Percentiles rank a stretch among this genome's conserved stretches.
These are phyloP conservation scores for Oceanodroma tethys DNA, from an alignment of 2,113 vertebrate genomes.

Conservation along the genomic window DNA sequence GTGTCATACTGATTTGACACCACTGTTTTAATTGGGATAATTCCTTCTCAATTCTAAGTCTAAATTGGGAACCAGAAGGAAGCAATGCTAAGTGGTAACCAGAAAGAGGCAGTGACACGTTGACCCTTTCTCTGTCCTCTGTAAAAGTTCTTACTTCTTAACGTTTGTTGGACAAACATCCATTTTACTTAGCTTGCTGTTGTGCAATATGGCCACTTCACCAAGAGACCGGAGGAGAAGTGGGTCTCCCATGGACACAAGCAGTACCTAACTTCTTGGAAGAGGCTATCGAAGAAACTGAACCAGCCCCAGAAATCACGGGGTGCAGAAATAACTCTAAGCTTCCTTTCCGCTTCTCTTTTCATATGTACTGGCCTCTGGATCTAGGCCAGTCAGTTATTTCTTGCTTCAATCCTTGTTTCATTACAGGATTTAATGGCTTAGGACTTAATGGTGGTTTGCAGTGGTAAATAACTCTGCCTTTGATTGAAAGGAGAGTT, in stretches of 20 bases:
- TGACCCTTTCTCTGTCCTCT: neutral
- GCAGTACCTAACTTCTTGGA: neutral
- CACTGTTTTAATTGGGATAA: neutral
- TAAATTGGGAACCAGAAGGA: neutral
- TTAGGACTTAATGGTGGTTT: conserved; percentile 1
- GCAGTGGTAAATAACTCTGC: neutral
- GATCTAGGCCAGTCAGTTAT: neutral
- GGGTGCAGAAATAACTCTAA: neutral
- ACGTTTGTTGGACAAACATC: neutral
- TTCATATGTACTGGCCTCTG: neutral
- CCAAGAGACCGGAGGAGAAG: neutral
- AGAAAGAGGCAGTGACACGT: neutral
- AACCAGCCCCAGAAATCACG: neutral
- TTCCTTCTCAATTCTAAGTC: neutral
- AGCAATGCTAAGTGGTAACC: neutral
- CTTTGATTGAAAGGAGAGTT: neutral
- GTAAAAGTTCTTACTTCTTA: neutral
- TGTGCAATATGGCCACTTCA: neutral
- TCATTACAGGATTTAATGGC: neutral
- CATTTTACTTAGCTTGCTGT: neutral
- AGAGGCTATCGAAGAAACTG: neutral
- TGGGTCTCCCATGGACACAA: neutral
- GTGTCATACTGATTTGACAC: neutral
- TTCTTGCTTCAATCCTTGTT: neutral
- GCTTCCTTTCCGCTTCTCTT: neutral